Evolutionary conservation across 1,140 invertebrate species (phyloP).

Genomic region (Rhyacophila brunnea): DNA sequence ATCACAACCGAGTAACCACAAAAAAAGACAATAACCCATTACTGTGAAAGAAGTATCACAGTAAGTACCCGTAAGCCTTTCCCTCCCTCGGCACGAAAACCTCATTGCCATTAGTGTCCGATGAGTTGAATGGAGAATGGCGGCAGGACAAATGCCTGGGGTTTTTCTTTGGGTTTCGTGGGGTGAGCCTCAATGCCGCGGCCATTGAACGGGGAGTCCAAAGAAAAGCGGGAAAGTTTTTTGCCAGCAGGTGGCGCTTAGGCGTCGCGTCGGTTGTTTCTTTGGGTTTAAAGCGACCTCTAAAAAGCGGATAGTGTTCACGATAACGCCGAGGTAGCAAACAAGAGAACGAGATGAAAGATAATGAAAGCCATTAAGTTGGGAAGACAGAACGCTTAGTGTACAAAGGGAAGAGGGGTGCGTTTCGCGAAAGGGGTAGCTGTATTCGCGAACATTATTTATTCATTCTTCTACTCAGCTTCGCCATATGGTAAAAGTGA

Average conservation of each 20-base stretch:
- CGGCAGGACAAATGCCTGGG: slow-evolving; percentile 14
- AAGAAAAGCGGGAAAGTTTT: slow-evolving; percentile 11
- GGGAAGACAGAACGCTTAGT: slow-evolving; percentile 25
- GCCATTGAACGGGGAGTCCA: slow-evolving; percentile 1
- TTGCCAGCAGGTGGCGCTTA: slow-evolving; percentile 20
- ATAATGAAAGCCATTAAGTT: slow-evolving; percentile 37
- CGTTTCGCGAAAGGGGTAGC: slow-evolving; percentile 5
- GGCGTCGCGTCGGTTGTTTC: slow-evolving; percentile 3
- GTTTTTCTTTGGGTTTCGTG: slow-evolving; percentile 9
- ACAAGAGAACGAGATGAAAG: slow-evolving; percentile 35
- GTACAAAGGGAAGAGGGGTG: slow-evolving; percentile 10
- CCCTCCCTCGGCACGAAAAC: slow-evolving; percentile 10
- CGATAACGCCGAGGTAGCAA: slow-evolving; percentile 31
- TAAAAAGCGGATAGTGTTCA: slow-evolving; percentile 32
- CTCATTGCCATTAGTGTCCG: slow-evolving; percentile 28
- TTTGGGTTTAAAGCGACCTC: slow-evolving; percentile 9
- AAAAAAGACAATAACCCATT: slow-evolving; percentile 22
- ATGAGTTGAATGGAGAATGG: slow-evolving; percentile 22
- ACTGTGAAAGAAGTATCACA: slow-evolving; percentile 10
- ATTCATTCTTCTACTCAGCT: slow-evolving; percentile 22
- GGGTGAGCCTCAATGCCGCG: not conserved
- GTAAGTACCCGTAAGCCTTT: slow-evolving; percentile 6
- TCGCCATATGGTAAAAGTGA: slow-evolving; percentile 11
- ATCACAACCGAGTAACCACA: too few species aligned
- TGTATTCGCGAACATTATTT: slow-evolving; percentile 22